phyloP scores from a whole-genome alignment of 2,888 invertebrate genomes.

The Chymomyza amoena region DNA sequence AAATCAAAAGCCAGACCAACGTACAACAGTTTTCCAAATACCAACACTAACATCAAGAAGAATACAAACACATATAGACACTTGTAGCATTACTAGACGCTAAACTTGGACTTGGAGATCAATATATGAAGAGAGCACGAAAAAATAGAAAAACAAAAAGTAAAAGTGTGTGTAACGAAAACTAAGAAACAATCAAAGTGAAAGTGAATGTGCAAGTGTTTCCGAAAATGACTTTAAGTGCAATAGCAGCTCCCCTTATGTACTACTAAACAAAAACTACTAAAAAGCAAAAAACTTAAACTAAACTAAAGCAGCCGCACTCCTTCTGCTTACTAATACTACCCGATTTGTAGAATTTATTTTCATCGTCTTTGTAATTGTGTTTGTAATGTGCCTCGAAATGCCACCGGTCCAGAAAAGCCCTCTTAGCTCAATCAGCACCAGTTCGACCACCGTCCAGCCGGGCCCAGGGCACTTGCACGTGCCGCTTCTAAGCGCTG shows the following conservation, averaged over 20 bases:
- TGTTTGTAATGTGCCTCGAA: constrained; percentile 34
- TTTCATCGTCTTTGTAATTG: constrained; percentile 6
- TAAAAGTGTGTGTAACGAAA: constrained; percentile 29
- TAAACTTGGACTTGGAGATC: constrained; percentile 17
- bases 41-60: constrained; percentile 14
- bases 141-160: constrained; percentile 34
- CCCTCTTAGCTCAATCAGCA: neutral
- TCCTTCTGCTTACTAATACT: neutral
- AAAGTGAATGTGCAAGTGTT: constrained; percentile 3
- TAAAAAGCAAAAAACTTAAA: neutral
- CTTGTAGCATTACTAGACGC: constrained; percentile 24
- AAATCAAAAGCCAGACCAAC: constrained; percentile 47
- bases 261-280: no score
- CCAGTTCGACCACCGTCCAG: constrained; percentile 4
- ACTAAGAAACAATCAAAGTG: constrained; percentile 18
- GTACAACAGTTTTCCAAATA: constrained; percentile 18
- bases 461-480: neutral
- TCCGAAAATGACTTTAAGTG: constrained; percentile 67
- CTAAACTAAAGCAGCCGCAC: neutral
- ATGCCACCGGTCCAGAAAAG: constrained; percentile 35
- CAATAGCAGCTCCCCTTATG: constrained; percentile 12
- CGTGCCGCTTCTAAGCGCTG: constrained; percentile 12
- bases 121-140: neutral
- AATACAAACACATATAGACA: constrained; percentile 26
- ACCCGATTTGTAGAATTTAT: neutral